A percentile compares a stretch with the other conserved stretches of the same genome.
These are phyloP conservation scores for Caracal caracal DNA, from an alignment of 2,113 vertebrate genomes.

Conservation along the genomic window DNA sequence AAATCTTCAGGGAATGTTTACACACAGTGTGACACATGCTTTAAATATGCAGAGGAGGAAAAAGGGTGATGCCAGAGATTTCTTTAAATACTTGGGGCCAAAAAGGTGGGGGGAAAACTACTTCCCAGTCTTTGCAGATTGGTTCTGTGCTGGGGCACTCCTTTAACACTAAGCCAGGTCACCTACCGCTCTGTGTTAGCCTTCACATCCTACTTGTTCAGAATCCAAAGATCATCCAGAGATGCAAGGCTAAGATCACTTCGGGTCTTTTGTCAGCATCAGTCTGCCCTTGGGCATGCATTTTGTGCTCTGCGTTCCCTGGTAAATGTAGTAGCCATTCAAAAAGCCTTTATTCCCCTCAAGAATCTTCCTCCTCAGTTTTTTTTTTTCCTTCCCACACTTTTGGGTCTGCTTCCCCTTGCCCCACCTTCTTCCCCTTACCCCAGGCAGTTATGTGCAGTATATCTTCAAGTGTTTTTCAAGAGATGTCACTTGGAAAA, in stretches of 20 bases:
- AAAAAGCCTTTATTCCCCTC: not conserved
- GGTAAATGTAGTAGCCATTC: not conserved
- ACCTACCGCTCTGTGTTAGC: not conserved
- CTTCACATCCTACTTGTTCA: not conserved
- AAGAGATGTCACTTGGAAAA: not conserved
- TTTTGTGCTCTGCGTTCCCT: not conserved
- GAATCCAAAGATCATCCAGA: not conserved
- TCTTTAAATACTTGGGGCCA: not conserved
- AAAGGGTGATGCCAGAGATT: not conserved
- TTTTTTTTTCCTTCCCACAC: not conserved
- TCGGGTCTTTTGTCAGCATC: not conserved
- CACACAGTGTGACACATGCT: slow-evolving; percentile 67
- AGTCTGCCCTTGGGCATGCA: not conserved
- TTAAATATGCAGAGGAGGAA: slow-evolving; percentile 64
- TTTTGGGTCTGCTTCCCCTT: not conserved
- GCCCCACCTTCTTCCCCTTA: not conserved
- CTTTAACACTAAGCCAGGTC: not conserved
- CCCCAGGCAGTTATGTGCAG: not conserved
- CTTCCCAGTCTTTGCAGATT: not conserved
- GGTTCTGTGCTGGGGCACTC: not conserved
- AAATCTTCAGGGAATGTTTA: slow-evolving; percentile 73
- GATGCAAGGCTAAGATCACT: not conserved
- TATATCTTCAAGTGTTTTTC: not conserved
- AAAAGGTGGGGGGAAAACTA: not conserved
- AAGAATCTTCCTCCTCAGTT: not conserved